Evolutionary conservation across 1,140 invertebrate species (phyloP).

Genomic region (Ips nitidus): DNA sequence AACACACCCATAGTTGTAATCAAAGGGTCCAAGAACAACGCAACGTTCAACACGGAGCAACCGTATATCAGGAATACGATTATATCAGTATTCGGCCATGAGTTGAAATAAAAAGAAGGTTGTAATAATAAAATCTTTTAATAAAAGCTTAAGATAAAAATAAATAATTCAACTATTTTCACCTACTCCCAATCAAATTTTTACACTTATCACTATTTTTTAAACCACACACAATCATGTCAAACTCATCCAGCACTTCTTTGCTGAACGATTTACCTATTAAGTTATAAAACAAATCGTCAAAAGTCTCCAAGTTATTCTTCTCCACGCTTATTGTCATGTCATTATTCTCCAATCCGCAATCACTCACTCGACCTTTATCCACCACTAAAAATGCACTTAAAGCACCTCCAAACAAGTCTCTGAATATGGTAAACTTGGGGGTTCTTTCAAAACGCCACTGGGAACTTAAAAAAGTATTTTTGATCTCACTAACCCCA

Average conservation of each 20-base stretch:
- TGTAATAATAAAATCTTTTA: too few species aligned
- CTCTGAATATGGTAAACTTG: slow-evolving; percentile 59
- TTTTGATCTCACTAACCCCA: slow-evolving; percentile 66
- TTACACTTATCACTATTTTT: slow-evolving; percentile 16
- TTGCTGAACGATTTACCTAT: slow-evolving; percentile 20
- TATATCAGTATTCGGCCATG: too few species aligned
- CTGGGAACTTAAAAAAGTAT: slow-evolving; percentile 75
- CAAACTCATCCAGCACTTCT: slow-evolving; percentile 26
- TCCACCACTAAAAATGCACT: slow-evolving; percentile 18
- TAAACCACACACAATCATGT: slow-evolving; percentile 20
- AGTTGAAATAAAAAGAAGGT: too few species aligned
- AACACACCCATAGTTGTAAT: too few species aligned
- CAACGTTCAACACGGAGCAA: too few species aligned
- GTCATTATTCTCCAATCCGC: slow-evolving; percentile 4
- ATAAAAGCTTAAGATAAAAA: too few species aligned
- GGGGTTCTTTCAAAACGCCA: slow-evolving; percentile 88
- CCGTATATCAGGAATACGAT: too few species aligned
- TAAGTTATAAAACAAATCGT: slow-evolving; percentile 7
- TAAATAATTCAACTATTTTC: neutral
- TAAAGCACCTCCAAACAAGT: neutral
- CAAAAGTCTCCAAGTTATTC: slow-evolving; percentile 9
- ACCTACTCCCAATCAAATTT: slow-evolving; percentile 8
- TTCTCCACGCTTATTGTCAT: neutral
- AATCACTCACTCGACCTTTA: slow-evolving; percentile 14
- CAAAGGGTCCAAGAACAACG: too few species aligned